Evolutionary conservation across 2,888 invertebrate genomes (phyloP).

Genomic region (Nemurella pictetii): DNA sequence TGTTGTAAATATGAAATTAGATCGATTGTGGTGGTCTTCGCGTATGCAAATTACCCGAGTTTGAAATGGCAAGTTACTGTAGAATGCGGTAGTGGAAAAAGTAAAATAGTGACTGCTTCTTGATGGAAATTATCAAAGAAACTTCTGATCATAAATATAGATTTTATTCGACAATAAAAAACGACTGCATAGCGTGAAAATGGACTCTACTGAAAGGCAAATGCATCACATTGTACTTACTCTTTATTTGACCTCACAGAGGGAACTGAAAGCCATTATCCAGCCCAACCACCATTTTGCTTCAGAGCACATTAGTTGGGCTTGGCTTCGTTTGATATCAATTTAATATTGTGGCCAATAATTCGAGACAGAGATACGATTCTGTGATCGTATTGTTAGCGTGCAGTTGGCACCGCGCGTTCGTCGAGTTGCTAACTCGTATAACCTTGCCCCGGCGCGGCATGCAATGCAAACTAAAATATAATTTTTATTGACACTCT

Average conservation of each 20-base stretch:
- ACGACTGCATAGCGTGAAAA: no score
- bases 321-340: background rate
- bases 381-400: background rate
- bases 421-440: background rate
- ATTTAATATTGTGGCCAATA: background rate
- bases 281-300: no score
- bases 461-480: slow-evolving; percentile 16
- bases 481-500: background rate
- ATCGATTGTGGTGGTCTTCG: slow-evolving; percentile 13
- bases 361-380: background rate
- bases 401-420: background rate
- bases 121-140: background rate
- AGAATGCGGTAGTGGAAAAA: background rate
- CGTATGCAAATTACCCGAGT: background rate
- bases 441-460: slow-evolving; percentile 15
- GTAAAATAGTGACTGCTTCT: background rate
- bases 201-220: no score
- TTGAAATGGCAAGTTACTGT: slow-evolving; percentile 1
- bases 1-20: slow-evolving; percentile 8
- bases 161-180: background rate
- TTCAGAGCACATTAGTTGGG: no score
- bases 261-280: no score
- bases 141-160: background rate
- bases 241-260: no score
- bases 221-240: no score